Conservation (phyloP, 2,113 vertebrate species). For the Dolichallabes microphthalmus region DNA sequence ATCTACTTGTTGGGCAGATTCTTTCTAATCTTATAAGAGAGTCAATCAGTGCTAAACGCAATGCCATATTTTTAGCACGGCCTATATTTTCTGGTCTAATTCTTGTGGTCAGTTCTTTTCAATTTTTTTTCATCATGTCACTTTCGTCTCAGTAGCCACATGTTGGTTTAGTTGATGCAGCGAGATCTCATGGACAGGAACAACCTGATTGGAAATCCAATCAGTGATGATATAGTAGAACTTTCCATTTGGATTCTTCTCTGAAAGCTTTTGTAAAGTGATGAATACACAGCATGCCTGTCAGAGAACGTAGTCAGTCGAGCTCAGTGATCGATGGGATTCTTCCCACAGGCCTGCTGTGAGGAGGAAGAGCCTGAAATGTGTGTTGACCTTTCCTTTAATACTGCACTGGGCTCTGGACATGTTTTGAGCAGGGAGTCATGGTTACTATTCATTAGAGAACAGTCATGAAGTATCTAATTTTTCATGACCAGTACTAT, state of each 20-base stretch:
- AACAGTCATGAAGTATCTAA: slow-evolving; percentile 11
- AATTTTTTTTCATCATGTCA: not conserved
- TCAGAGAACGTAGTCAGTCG: slow-evolving; percentile 32
- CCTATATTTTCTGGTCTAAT: slow-evolving; percentile 8
- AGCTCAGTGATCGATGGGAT: slow-evolving; percentile 41
- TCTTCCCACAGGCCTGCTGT: slow-evolving; percentile 34
- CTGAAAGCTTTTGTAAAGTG: slow-evolving; percentile 32
- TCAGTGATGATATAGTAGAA: not conserved
- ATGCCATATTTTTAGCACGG: slow-evolving; percentile 6
- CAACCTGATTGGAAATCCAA: not conserved
- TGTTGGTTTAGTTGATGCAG: not conserved
- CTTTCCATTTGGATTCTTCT: slow-evolving; percentile 22
- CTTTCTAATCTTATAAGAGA: not conserved
- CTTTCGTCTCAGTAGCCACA: slow-evolving; percentile 9
- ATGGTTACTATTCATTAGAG: slow-evolving; percentile 39
- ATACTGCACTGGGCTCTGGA: slow-evolving; percentile 23
- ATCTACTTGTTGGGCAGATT: slow-evolving; percentile 1
- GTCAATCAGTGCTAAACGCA: not conserved
- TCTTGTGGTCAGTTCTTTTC: not conserved
- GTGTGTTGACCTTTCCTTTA: slow-evolving; percentile 38
- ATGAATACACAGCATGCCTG: slow-evolving; percentile 21
- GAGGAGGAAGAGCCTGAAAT: slow-evolving; percentile 34
- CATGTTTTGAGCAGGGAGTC: slow-evolving; percentile 31
- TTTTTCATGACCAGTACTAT: slow-evolving; percentile 19
- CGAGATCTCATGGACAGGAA: not conserved